Base-by-base conservation (phyloP, 1,140 invertebrate genomes). In the Trichoplusia ni region DNA sequence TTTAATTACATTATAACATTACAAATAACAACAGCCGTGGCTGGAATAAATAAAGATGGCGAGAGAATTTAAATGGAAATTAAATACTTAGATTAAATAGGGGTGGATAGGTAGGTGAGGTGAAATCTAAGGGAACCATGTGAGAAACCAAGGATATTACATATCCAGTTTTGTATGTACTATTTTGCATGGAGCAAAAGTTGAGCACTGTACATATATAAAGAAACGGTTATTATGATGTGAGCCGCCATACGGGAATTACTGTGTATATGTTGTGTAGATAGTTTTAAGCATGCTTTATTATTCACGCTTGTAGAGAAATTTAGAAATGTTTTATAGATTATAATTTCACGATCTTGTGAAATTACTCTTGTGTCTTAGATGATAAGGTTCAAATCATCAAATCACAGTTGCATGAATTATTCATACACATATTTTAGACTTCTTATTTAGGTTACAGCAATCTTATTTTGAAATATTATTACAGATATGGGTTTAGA, bases 151-250 rank as follows among this genome's bases (percentile, higher is more conserved):
- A 77, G 84, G 83, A 85, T 85, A 75, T 81, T 51, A 51, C 54
- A 67, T 79, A 80, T 88, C 78, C 82, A 67, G 84, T 90, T 91
- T 90, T 86, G 84, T 85, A 89, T 90, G 89, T 90, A 91, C 91
- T 92, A 92, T 92, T 92, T 92, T 92, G 91, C 91, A 92, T 92
- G 91, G 84, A 79, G 91, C 91, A 86, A 84, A 82, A 75, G 74
- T 51, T 38, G 16, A 67, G 54, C 53, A 69, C 51, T 73, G 40
- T 67, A 66, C 58, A 46, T 64, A 62, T 54, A 35, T 46, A 31
- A 21, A 14, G 21, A 40, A 27, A 44, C 40, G 35, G 16, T 59
- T 16, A 35, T 23, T 56, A 44, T 49, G 13, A 31, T 35, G 9
- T 4, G 1, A 37, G 27, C 69, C 64, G 67, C 67, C 63, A 73